phyloP scores from a whole-genome alignment of 1,140 invertebrate species.

The Meloidogyne floridensis region DNA sequence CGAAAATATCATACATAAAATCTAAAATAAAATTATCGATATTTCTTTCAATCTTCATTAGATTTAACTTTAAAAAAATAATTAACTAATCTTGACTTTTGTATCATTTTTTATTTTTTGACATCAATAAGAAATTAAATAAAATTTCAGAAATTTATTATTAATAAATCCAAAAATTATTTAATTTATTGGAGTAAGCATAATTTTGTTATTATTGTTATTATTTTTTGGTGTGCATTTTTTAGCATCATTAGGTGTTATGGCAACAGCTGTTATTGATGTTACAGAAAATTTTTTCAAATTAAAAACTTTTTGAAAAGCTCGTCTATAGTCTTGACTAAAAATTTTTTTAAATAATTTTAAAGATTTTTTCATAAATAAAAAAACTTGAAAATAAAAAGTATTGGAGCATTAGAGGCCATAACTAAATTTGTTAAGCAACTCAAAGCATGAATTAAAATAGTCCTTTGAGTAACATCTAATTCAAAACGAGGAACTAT shows the following conservation, averaged over 20 bases:
- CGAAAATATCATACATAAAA: no score
- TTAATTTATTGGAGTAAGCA: neutral
- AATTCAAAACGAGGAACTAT: neutral
- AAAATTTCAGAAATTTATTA: no score
- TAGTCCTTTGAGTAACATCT: neutral
- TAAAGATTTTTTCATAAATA: neutral
- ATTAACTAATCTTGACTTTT: no score
- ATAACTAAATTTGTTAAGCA: slow-evolving; percentile 5
- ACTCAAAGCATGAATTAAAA: slow-evolving; percentile 9
- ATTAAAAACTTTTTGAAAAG: neutral
- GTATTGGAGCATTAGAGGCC: neutral
- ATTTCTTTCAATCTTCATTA: no score
- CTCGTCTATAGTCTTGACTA: slow-evolving; percentile 8
- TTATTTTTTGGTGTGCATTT: neutral
- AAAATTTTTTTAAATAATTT: neutral
- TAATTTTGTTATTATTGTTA: neutral
- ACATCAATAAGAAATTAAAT: no score
- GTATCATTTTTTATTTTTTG: no score
- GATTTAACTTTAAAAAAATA: no score
- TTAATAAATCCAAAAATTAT: no score
- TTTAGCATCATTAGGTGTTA: neutral
- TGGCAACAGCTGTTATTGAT: neutral
- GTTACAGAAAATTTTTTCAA: neutral
- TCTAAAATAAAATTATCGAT: no score
- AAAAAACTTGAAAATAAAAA: neutral